Evolutionary conservation across 2,797 vertebrate genomes (phyloP), one percentile per base, ranked within the genome.

Genomic region (Remorina albescens): DNA sequence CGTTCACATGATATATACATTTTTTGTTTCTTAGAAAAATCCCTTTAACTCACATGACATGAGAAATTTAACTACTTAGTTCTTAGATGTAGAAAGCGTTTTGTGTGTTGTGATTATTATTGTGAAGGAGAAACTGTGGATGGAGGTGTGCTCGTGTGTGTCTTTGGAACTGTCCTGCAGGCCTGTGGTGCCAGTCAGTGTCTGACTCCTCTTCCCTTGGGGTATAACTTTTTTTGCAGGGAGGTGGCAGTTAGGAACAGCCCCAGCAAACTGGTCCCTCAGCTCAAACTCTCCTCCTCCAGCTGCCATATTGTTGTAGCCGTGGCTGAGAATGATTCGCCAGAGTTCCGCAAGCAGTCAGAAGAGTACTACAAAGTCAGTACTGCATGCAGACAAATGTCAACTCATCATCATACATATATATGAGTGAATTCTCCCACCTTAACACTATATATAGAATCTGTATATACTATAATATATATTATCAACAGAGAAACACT

Each of bases 171-270:
- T 71, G 55, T 75, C 19, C 32, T 60, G n/a, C 56, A 55, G 55
- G 30, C 30, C 6, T 50, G 47, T 30, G 1, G 78, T 87, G 44
- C 78, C 76, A 80, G 71, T 65, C 80, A 2, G 64, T 77, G 63
- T 82, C 63, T 81, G 63, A 81, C 74, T 56, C 71, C 70, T 76
- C 61, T 81, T 39, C 71, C 54, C 36, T 11, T 25, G 4, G 44
- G 46, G 36, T 69, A 47, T 83, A 51, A 70, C 51, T 44, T 78
- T 51, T 79, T 79, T 74, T 42, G 15, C 90, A 99, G 98, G 89
- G 95, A 96, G 72, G 97, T 95, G 23, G 97, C 96, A 0, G 59
- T 81, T 60, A 95, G 94, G 80, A 98, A 97, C 93, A 99, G 98
- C 74, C 98, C 98, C 8, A 81, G 92, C 81, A 86, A 34, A 36